These are phyloP conservation scores for Synchiropus splendidus DNA, from an alignment of 2,113 vertebrate genomes.

Conservation along the genomic window DNA sequence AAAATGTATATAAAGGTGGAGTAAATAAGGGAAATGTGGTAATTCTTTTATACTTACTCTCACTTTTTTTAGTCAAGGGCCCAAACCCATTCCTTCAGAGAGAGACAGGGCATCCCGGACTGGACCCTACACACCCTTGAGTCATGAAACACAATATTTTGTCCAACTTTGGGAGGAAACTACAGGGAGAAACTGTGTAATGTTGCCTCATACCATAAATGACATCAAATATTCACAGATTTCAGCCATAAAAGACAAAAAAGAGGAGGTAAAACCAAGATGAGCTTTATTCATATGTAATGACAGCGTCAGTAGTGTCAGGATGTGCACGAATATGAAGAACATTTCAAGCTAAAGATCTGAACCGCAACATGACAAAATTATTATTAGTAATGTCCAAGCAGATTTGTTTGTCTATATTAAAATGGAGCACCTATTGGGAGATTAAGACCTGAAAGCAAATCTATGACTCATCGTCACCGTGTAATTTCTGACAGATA, in stretches of 20 bases:
- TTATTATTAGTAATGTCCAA: conserved; percentile 29
- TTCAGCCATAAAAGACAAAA: conserved; percentile 6
- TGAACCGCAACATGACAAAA: conserved; percentile 37
- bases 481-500: conserved; percentile 36
- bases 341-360: conserved; percentile 48
- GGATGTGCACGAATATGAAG: conserved; percentile 40
- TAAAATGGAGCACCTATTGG: conserved; percentile 38
- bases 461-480: conserved; percentile 46
- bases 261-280: conserved; percentile 59
- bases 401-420: conserved; percentile 32
- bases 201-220: no score
- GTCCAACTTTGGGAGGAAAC: no score
- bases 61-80: no score
- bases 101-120: no score
- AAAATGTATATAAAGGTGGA: no score
- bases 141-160: no score
- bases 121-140: no score
- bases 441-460: conserved; percentile 55
- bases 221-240: no score
- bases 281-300: conserved; percentile 67
- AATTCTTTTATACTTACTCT: no score
- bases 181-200: no score
- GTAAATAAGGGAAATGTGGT: no score
- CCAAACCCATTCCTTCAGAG: no score
- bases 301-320: conserved; percentile 55